Base-by-base conservation (phyloP, 37 sponge, comb jelly and placozoan species). In the Ianthella basta region DNA sequence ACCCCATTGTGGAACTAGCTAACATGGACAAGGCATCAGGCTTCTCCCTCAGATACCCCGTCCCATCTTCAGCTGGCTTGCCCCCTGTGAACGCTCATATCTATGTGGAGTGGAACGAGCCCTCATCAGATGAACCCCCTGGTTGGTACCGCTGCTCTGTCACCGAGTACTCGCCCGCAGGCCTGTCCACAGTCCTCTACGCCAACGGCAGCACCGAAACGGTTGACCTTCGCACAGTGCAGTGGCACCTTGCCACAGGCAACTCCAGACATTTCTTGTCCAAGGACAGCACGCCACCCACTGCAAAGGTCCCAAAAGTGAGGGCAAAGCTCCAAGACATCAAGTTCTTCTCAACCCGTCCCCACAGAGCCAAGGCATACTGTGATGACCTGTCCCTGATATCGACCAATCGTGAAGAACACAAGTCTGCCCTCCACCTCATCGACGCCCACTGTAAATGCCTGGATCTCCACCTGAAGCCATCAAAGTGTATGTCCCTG, bases 181-280 rank as follows among this genome's bases (percentile, higher is more conserved):
- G 63, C 27, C 27, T 14, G n/a, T 13, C 63, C 63, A 6, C n/a
- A 61, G 63, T 61, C 63, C 63, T 44, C 50, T 44, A 44, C 50
- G 3, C 50, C 50, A 8, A 44, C 8, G 50, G 50, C 50, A 44
- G 50, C 50, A 44, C 50, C 8, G 50, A 44, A 44, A 3, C 8
- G 50, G 50, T 44, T 44, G 50, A 44, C 50, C 50, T 44, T 44
- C 50, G 8, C 50, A 44, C 50, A 44, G 50, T 44, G 50, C 50
- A 44, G 50, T 44, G 63, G 63, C 63, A 61, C 63, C 8, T 61
- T 29, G 63, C 63, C 63, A 61, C 13, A 61, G 63, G 63, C 63
- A 23, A 27, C 63, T 61, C 63, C 63, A 61, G 2, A 10, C 63
- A 61, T 29, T 61, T 29, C 63, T 12, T 5, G 27, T 4, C 63